phyloP scores from a whole-genome alignment of 1,140 invertebrate genomes.

The Hycleus phaleratus region DNA sequence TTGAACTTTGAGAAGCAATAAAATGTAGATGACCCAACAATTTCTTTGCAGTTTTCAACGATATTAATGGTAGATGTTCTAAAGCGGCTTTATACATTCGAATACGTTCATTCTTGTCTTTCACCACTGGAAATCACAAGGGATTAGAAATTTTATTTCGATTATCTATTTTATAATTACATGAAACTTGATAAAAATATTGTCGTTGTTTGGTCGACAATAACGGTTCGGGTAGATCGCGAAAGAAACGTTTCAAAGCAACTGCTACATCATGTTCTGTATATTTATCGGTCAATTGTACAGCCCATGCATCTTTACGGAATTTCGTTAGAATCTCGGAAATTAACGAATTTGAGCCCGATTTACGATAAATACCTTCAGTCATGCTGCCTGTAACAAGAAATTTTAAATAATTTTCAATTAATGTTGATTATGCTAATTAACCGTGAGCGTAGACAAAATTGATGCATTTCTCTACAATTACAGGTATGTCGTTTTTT shows the following conservation, averaged over 20 bases:
- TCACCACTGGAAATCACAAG: background rate
- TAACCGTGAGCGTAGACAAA: conserved; percentile 70
- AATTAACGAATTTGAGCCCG: conserved; percentile 68
- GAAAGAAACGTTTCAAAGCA: conserved; percentile 74
- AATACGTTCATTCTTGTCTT: conserved; percentile 42
- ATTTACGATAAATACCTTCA: conserved; percentile 78
- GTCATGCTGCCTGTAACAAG: conserved; percentile 59
- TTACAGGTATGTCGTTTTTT: conserved; percentile 75
- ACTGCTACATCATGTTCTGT: conserved; percentile 81
- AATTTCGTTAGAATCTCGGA: conserved; percentile 66
- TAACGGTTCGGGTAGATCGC: conserved; percentile 67
- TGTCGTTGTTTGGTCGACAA: conserved; percentile 41
- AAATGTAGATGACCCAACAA: conserved; percentile 74
- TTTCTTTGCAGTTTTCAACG: conserved; percentile 63
- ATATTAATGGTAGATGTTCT: conserved; percentile 56
- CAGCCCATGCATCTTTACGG: conserved; percentile 71
- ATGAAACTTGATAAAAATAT: conserved; percentile 38
- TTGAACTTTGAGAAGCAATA: conserved; percentile 61
- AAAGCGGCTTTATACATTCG: conserved; percentile 56
- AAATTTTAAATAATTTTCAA: background rate
- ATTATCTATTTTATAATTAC: conserved; percentile 25
- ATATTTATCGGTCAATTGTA: conserved; percentile 67
- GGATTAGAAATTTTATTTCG: background rate
- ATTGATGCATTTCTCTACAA: conserved; percentile 85
- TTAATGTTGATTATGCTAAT: conserved; percentile 40